These are phyloP conservation scores for Rhagonycha lutea DNA, from an alignment of 2,888 invertebrate species.

Conservation along the genomic window DNA sequence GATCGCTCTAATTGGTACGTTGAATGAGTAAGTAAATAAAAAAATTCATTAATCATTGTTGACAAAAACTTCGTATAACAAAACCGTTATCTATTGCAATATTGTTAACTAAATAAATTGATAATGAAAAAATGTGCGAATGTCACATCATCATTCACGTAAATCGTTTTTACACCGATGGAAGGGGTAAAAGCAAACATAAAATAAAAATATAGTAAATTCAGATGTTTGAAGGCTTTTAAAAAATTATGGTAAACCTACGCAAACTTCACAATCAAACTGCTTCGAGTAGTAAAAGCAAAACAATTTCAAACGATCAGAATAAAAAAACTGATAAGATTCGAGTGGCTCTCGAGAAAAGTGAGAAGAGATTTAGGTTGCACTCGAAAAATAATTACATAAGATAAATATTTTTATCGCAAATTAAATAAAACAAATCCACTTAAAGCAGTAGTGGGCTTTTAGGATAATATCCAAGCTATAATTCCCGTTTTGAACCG, in stretches of 20 bases:
- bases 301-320: not conserved
- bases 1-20: not conserved
- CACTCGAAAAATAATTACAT: not conserved
- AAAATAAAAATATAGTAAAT: too few species aligned
- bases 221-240: too few species aligned
- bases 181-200: too few species aligned
- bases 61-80: not conserved
- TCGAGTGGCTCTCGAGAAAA: not conserved
- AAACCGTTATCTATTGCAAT: not conserved
- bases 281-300: not conserved
- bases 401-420: not conserved
- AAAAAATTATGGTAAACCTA: too few species aligned
- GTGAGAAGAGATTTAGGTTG: not conserved
- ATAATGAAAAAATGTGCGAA: too few species aligned
- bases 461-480: too few species aligned
- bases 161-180: not conserved
- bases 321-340: not conserved
- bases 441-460: not conserved
- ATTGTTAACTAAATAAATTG: not conserved
- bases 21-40: not conserved
- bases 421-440: not conserved
- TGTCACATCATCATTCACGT: not conserved
- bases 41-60: not conserved
- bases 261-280: too few species aligned
- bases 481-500: too few species aligned